Evolutionary conservation across 2,113 vertebrate species (phyloP), one percentile per base, ranked within the genome.

Genomic region (Cochlearius cochlearius): DNA sequence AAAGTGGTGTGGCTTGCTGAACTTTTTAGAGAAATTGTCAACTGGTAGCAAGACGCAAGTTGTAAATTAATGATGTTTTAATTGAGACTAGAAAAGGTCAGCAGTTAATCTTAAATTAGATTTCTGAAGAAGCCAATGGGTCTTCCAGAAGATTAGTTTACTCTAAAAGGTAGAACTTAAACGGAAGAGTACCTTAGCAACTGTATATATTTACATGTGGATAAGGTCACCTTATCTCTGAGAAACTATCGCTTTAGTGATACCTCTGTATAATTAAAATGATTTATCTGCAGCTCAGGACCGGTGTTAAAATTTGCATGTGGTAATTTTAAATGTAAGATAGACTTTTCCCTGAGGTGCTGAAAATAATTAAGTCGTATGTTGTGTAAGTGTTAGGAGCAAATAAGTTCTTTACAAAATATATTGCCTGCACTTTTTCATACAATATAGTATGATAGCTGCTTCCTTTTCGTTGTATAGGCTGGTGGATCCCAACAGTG

Each of bases 131-230:
- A 92, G 76, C n/a, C 73, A 92, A 0, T 64, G 39, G 30, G 30
- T 5, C 43, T 92, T 93, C 60, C 41, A 91, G 52, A 78, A 91
- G 36, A 86, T 75, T 71, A 81, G 67, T 86, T 93, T 87, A 75
- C 67, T 94, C 72, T 88, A 39, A 84, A 68, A 84, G 60, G 62
- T 56, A 76, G 25, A 39, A 91, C 60, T 95, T 94, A 86, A 93
- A 59, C 9, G 64, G 90, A 92, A 50, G 10, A 56, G 23, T 78
- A 92, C 49, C 73, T 90, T 86, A 74, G 68, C 72, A 91, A 64
- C 80, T 58, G 79, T 91, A 60, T 92, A 75, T 94, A 88, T 92
- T 94, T 96, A 89, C 86, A 83, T 80, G 32, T 90, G 68, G 43
- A 76, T 95, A 83, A 95, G 82, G 59, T 95, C 91, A 94, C n/a